Conservation (phyloP, 2,797 vertebrate species). For the Merluccius polli region DNA sequence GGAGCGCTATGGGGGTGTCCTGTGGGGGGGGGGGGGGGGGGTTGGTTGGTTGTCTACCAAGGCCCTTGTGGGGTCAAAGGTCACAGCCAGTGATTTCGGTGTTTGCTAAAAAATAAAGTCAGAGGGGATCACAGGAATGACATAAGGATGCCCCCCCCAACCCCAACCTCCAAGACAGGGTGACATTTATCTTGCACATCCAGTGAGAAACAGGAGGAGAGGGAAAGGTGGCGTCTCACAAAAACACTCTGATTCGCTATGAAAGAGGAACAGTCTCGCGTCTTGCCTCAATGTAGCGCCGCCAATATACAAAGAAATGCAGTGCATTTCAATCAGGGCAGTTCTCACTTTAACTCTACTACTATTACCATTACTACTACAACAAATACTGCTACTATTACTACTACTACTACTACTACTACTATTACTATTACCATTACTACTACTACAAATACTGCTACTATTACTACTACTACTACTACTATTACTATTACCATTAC, state of each 20-base stretch:
- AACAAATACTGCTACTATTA: no score
- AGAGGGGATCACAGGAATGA: neutral
- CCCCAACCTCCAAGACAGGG: neutral
- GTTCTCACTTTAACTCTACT: neutral
- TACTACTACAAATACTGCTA: no score
- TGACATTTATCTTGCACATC: neutral
- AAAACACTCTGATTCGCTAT: neutral
- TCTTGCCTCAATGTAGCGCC: neutral
- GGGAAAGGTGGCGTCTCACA: no score
- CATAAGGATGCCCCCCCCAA: no score
- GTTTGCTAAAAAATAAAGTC: no score
- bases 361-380: no score
- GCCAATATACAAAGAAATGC: neutral
- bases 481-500: no score
- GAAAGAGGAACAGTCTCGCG: neutral
- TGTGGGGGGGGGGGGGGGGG: slow-evolving; percentile 23
- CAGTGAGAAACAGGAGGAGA: neutral
- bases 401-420: no score
- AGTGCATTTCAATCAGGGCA: neutral
- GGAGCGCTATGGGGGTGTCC: slow-evolving; percentile 56
- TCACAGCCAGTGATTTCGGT: neutral
- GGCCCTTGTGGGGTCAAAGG: slow-evolving; percentile 48
- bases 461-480: no score
- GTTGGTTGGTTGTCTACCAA: neutral
- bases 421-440: no score